Evolutionary conservation across 1,140 invertebrate genomes (phyloP).

Genomic region (Lepidurus couesii): DNA sequence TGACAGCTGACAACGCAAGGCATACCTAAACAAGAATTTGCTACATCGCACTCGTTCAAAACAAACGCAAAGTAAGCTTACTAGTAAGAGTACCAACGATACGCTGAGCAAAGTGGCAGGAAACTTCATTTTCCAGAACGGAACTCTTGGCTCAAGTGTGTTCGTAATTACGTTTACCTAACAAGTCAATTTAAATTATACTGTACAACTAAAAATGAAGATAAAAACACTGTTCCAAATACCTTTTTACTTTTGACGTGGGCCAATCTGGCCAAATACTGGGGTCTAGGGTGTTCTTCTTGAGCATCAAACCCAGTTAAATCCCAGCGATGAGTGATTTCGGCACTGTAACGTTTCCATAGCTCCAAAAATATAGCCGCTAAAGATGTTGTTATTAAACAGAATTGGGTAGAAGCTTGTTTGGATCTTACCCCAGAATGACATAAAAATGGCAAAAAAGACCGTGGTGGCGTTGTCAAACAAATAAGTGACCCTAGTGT

Average conservation of each 20-base stretch:
- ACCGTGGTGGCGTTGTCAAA: slow-evolving; percentile 94
- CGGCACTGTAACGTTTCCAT: slow-evolving; percentile 88
- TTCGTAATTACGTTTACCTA: slow-evolving; percentile 66
- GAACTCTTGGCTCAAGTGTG: slow-evolving; percentile 70
- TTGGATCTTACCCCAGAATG: slow-evolving; percentile 74
- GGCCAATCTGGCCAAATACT: slow-evolving; percentile 66
- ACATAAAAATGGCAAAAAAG: slow-evolving; percentile 93
- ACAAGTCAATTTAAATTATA: background rate
- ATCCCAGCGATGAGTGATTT: slow-evolving; percentile 87
- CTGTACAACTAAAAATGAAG: background rate
- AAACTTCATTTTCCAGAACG: slow-evolving; percentile 79
- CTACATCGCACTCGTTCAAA: background rate
- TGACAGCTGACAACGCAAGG: slow-evolving; percentile 75
- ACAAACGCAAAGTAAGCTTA: slow-evolving; percentile 44
- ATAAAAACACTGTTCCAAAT: background rate
- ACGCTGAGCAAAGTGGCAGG: slow-evolving; percentile 77
- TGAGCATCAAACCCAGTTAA: slow-evolving; percentile 77
- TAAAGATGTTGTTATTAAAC: slow-evolving; percentile 44
- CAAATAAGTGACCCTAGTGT: slow-evolving; percentile 81
- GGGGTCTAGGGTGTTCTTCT: slow-evolving; percentile 80
- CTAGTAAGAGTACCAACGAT: slow-evolving; percentile 72
- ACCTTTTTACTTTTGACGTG: slow-evolving; percentile 57
- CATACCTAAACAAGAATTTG: slow-evolving; percentile 50
- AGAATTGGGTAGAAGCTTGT: background rate
- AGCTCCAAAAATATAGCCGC: slow-evolving; percentile 82